Base-by-base conservation (phyloP, 2,797 vertebrate genomes). In the Silurus aristotelis region DNA sequence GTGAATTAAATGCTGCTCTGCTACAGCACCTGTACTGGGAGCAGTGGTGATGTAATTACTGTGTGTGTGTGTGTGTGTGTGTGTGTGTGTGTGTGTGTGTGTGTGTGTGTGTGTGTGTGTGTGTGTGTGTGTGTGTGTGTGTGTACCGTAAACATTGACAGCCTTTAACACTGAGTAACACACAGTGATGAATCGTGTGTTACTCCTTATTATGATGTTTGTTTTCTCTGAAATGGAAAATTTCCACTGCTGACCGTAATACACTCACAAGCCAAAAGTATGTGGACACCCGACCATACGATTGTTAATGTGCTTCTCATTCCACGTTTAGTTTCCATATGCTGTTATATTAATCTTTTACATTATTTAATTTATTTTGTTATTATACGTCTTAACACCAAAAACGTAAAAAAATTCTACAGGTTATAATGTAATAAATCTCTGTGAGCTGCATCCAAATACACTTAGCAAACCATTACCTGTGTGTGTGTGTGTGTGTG, bases 1-100 rank as follows among this genome's bases (percentile, higher is more conserved):
- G 22, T 27, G 38, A 61, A 61, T 78, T 78, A 43, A 61, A 78
- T 58, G 58, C 17, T 78, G 31, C 60, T 61, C 56, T 78, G 76
- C 76, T 78, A 22, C 56, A 60, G 38, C 25, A 38, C 31, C 55
- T 38, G 58, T 61, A 78, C 76, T 20, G 76, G 76, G 56, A 78
- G 17, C 58, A 61, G 25, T 55, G 48, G 52, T 56, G 48, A 75
- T 75, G 55, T 25, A 56, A 75, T 75, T 75, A 75, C n/a, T 75
- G 0, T 20, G 55, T 60, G 76, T 61, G 25, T 60, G 76, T 58
- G 76, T 56, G 52, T 56, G 73, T 56, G 73, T n/a, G 70, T 71
- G 70, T 72, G 46, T 77, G 75, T 77, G 25, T 77, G 71, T 52
- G 71, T 73, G 46, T n/a, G 38, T 72, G 67, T 68, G 66, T 68